Percentiles rank a stretch among this genome's conserved stretches.
Evolutionary conservation across 2,888 invertebrate species (phyloP).

Genomic region (Strigamia transsilvanica): DNA sequence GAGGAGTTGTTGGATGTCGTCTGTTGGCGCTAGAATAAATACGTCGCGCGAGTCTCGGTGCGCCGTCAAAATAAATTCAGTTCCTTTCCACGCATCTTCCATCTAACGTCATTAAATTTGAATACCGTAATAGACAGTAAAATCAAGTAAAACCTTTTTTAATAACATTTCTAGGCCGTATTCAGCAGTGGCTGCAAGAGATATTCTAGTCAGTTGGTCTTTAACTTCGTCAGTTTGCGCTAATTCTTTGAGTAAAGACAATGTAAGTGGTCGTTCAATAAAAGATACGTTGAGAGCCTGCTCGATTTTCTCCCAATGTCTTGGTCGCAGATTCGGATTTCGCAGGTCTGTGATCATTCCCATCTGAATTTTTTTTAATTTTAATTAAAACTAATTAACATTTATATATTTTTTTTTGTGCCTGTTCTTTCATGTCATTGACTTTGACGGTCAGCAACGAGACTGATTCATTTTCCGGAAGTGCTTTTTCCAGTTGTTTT

Average conservation of each 20-base stretch:
- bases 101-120: slow-evolving; percentile 68
- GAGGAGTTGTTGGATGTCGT: slow-evolving; percentile 81
- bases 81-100: slow-evolving; percentile 82
- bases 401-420: slow-evolving; percentile 61
- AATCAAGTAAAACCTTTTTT: slow-evolving; percentile 70
- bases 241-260: slow-evolving; percentile 74
- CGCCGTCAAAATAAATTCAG: slow-evolving; percentile 78
- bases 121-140: slow-evolving; percentile 12
- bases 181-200: slow-evolving; percentile 88
- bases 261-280: slow-evolving; percentile 73
- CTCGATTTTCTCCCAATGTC: slow-evolving; percentile 88
- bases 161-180: slow-evolving; percentile 80
- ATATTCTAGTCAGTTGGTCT: slow-evolving; percentile 81
- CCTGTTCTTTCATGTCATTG: slow-evolving; percentile 80
- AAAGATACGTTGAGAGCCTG: slow-evolving; percentile 77
- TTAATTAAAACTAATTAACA: background rate
- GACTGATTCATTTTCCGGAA: slow-evolving; percentile 82
- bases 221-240: slow-evolving; percentile 78
- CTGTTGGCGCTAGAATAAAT: slow-evolving; percentile 82
- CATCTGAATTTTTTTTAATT: slow-evolving; percentile 66
- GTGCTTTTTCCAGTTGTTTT: slow-evolving; percentile 81
- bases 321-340: slow-evolving; percentile 78
- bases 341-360: slow-evolving; percentile 82
- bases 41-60: slow-evolving; percentile 86
- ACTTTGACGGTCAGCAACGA: slow-evolving; percentile 79